Percentiles rank a stretch among this genome's conserved stretches.
These are phyloP conservation scores for Megatriorchis doriae DNA, from an alignment of 2,113 vertebrate genomes.

Conservation along the genomic window DNA sequence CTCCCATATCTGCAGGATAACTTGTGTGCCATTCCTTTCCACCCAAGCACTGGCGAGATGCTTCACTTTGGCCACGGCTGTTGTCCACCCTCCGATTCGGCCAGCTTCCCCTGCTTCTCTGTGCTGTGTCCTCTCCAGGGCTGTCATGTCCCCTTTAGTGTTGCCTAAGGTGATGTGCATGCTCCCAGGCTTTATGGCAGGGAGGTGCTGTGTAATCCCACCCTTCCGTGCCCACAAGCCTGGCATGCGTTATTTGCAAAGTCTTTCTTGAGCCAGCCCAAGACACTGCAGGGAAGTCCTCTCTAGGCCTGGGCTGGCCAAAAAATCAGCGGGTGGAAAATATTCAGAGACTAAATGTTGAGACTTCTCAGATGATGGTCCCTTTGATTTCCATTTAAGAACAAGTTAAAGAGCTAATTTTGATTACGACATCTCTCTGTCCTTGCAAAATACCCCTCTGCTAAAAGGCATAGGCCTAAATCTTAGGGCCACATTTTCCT, in stretches of 20 bases:
- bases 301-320: background rate
- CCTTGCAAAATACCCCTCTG: background rate
- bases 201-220: background rate
- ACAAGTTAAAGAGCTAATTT: background rate
- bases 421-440: background rate
- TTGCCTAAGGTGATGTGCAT: background rate
- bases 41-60: background rate
- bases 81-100: accelerated
- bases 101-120: background rate
- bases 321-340: background rate
- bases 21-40: background rate
- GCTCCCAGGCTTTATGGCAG: background rate
- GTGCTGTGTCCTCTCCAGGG: background rate
- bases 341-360: background rate
- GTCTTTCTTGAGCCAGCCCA: background rate
- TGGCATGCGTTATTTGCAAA: background rate
- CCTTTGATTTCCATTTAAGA: slow-evolving; percentile 14
- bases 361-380: background rate
- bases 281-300: background rate
- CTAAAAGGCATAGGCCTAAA: background rate
- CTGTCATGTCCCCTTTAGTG: background rate
- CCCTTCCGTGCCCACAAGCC: background rate
- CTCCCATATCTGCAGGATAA: no score
- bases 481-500: background rate
- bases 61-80: accelerated